Evolutionary conservation across 2,113 vertebrate species (phyloP).

Genomic region (Xiphorhynchus elegans): DNA sequence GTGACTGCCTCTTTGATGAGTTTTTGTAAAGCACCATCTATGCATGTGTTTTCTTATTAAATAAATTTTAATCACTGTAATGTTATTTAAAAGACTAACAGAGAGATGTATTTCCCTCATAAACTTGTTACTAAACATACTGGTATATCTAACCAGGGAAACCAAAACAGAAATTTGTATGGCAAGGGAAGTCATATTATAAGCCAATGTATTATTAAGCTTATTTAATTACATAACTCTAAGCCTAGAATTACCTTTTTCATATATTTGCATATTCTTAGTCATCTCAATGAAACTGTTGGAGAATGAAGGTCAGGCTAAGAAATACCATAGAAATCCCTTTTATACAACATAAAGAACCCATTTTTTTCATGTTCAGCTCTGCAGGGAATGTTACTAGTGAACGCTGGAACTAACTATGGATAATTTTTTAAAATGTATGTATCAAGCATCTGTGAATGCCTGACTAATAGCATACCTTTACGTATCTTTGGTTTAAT

Average conservation of each 20-base stretch:
- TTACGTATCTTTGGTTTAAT: slow-evolving; percentile 71
- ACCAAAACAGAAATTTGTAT: background rate
- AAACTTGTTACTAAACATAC: slow-evolving; percentile 34
- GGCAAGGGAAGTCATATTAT: slow-evolving; percentile 31
- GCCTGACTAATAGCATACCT: slow-evolving; percentile 73
- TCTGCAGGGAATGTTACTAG: slow-evolving; percentile 64
- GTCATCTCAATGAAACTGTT: slow-evolving; percentile 60
- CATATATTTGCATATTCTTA: slow-evolving; percentile 58
- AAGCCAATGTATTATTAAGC: slow-evolving; percentile 52
- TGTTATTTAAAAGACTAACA: slow-evolving; percentile 36
- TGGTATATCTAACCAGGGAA: slow-evolving; percentile 26
- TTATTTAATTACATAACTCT: slow-evolving; percentile 51
- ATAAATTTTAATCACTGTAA: slow-evolving; percentile 8
- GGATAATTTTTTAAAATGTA: slow-evolving; percentile 70
- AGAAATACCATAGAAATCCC: slow-evolving; percentile 57
- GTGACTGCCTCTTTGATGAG: background rate
- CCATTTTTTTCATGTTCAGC: slow-evolving; percentile 13
- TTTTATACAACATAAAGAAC: slow-evolving; percentile 42
- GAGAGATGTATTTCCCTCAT: slow-evolving; percentile 47
- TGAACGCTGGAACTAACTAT: slow-evolving; percentile 51
- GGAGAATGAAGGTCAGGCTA: slow-evolving; percentile 56
- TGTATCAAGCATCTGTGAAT: slow-evolving; percentile 71
- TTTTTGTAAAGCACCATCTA: background rate
- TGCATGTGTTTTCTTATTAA: slow-evolving; percentile 17
- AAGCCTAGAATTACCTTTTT: slow-evolving; percentile 64